These are phyloP conservation scores for Papilio polytes DNA, from an alignment of 1,140 invertebrate species.

Conservation along the genomic window DNA sequence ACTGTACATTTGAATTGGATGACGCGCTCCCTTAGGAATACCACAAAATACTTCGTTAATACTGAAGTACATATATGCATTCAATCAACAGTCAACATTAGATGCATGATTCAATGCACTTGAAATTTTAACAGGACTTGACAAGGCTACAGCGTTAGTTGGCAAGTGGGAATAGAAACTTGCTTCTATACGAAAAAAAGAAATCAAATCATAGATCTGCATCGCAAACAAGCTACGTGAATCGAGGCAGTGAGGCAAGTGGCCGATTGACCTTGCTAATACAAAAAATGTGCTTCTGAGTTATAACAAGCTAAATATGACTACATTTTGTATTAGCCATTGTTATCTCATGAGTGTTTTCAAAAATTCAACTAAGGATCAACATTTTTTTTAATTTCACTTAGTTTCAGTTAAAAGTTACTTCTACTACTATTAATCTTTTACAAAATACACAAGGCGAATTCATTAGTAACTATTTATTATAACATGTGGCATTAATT, in stretches of 20 bases:
- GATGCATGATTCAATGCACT: not conserved
- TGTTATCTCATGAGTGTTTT: conserved; percentile 1
- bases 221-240: not conserved
- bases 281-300: not conserved
- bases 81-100: not conserved
- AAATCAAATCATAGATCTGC: conserved; percentile 1
- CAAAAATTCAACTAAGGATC: not conserved
- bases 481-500: too few species aligned
- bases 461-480: too few species aligned
- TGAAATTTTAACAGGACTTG: not conserved
- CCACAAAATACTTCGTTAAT: not conserved
- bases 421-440: too few species aligned
- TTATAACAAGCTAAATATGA: conserved; percentile 2
- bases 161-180: not conserved
- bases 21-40: not conserved
- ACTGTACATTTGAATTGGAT: not conserved
- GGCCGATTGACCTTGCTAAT: not conserved
- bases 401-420: too few species aligned
- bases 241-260: not conserved
- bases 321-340: conserved; percentile 8
- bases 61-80: not conserved
- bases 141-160: not conserved
- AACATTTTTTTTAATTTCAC: not conserved
- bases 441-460: too few species aligned
- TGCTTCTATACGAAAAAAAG: not conserved